Base-by-base conservation (phyloP, 2,113 vertebrate genomes). In the Macaca nemestrina region DNA sequence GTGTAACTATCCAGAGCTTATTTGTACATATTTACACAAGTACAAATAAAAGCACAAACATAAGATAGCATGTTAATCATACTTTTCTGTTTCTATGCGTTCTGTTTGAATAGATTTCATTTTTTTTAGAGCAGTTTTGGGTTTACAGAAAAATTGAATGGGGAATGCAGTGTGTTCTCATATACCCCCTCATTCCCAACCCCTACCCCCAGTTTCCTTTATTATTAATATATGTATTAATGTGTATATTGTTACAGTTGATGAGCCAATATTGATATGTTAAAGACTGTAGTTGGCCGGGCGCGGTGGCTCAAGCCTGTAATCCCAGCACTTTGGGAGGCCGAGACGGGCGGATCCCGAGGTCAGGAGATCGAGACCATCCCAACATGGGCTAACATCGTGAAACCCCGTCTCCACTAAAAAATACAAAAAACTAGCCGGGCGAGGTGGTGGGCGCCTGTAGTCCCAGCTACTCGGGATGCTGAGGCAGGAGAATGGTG, bases 41-140 rank as follows among this genome's bases (percentile, higher is more conserved):
- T 55, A 90, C 11, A 95, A 50, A 17, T 89, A 23, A 8, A 89
- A 43, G 17, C 64, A 82, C 8, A 83, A 50, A 79, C 32, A 13
- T 61, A 88, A 85, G 55, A 35, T 18, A 88, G 61, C 1, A 35
- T 92, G 55, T 87, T 72, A 88, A 78, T 86, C 20, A 76, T 75
- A 80, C 25, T 89, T 3, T 61, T 88, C 43, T 80, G 8, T 75
- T 78, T 48, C 64, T 57, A 38, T 83, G n/a, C 48, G 6, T 57
- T 90, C 84, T 94, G 4, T 88, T 96, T 83, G 87, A 84, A 86
- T 81, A 80, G 59, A 61, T 61, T 64, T 75, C 92, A 14, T n/a
- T 80, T 82, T 85, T 64, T 93, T 86, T 89, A 91, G 23, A 83
- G 52, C 17, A 94, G n/a, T 92, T 88, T 73, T 30, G 57, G 23